These are phyloP conservation scores for Ischnura elegans DNA, from an alignment of 2,888 invertebrate species.

Conservation along the genomic window DNA sequence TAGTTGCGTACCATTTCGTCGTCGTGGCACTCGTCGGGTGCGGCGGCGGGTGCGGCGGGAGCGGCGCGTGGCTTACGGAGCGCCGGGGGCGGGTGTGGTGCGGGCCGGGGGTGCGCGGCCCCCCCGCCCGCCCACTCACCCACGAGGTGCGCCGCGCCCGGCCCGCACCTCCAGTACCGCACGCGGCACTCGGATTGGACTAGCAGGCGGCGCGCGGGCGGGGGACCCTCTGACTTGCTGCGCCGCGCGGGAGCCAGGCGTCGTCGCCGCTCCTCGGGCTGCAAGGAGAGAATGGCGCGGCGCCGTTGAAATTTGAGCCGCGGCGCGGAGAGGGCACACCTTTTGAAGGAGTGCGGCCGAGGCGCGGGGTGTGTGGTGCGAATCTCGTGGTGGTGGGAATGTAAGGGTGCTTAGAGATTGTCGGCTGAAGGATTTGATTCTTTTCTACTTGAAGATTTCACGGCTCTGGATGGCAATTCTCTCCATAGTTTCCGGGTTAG, in stretches of 20 bases:
- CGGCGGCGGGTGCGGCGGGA: constrained; percentile 11
- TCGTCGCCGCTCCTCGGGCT: constrained; percentile 84
- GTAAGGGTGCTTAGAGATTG: too few species aligned
- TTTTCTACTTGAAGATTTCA: too few species aligned
- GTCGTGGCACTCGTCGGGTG: neutral
- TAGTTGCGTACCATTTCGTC: constrained; percentile 66
- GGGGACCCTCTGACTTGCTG: constrained; percentile 90
- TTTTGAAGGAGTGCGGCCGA: neutral
- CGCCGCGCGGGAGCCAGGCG: constrained; percentile 82
- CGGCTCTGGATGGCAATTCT: too few species aligned
- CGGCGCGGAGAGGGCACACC: neutral
- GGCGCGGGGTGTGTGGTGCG: neutral
- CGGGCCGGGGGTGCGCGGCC: constrained; percentile 74
- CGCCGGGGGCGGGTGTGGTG: neutral
- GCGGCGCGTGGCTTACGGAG: neutral
- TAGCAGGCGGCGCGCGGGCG: constrained; percentile 76
- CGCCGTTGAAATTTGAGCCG: constrained; percentile 41
- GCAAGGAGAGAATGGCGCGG: constrained; percentile 74
- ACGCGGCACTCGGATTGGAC: constrained; percentile 71
- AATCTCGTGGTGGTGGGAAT: neutral
- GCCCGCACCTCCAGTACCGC: constrained; percentile 70
- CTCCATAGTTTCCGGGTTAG: too few species aligned
- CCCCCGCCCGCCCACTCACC: constrained; percentile 74
- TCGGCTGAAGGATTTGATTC: too few species aligned
- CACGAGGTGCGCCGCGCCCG: neutral